Conservation (phyloP, 2,888 invertebrate species). For the Herminia tarsipennalis region DNA sequence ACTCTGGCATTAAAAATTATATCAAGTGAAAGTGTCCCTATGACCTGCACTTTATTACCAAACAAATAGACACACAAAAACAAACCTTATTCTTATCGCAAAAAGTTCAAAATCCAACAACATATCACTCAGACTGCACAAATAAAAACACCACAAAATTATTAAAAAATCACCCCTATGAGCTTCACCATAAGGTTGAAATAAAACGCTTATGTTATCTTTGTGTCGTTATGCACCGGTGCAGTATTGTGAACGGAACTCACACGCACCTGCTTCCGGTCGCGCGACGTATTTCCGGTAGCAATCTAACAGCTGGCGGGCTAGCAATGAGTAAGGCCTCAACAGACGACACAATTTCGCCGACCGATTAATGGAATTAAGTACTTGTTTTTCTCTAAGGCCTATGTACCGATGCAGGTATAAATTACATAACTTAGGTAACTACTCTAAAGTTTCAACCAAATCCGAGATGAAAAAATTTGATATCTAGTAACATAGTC, state of each 20-base stretch:
- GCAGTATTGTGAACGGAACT: conserved; percentile 49
- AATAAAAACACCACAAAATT: no score
- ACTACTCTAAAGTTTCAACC: no score
- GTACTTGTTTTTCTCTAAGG: no score
- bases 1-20: conserved; percentile 1
- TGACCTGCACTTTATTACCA: conserved; percentile 18
- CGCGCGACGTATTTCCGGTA: conserved; percentile 52
- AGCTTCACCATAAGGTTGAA: not conserved
- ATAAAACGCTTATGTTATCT: not conserved
- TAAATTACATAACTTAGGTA: no score
- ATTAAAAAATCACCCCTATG: not conserved
- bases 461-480: no score
- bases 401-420: no score
- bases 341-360: no score
- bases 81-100: fast-evolving
- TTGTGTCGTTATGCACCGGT: conserved; percentile 30
- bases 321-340: no score
- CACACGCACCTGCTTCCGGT: conserved; percentile 68
- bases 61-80: conserved; percentile 4
- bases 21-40: conserved; percentile 41
- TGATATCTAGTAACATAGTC: no score
- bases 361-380: no score
- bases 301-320: conserved; percentile 30
- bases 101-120: not conserved
- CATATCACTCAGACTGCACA: no score